Evolutionary conservation across 1,140 invertebrate species (phyloP).

Genomic region (Danaus plexippus): DNA sequence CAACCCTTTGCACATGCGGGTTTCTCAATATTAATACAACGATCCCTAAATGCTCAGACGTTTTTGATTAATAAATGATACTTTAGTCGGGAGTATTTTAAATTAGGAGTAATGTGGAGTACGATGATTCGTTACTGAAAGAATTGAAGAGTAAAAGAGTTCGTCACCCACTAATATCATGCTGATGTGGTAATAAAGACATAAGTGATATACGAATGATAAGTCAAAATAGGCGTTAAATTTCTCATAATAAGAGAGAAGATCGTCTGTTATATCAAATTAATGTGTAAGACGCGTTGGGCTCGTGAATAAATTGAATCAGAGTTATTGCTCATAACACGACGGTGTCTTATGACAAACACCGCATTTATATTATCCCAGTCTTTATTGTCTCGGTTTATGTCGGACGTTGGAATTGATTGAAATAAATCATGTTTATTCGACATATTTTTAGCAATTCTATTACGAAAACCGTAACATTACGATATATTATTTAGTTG

Average conservation of each 20-base stretch:
- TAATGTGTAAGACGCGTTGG: conserved; percentile 53
- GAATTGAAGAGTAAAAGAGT: neutral
- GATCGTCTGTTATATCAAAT: conserved; percentile 61
- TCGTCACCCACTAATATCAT: neutral
- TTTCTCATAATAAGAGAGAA: conserved; percentile 46
- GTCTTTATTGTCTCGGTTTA: conserved; percentile 24
- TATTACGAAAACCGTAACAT: no score
- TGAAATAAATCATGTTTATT: neutral
- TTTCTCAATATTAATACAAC: conserved; percentile 48
- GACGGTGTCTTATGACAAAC: conserved; percentile 40
- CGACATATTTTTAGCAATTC: no score
- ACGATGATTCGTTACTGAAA: conserved; percentile 1
- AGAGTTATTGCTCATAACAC: conserved; percentile 63
- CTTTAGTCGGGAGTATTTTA: conserved; percentile 11
- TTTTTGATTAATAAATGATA: conserved; percentile 24
- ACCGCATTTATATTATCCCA: conserved; percentile 41
- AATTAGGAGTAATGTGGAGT: conserved; percentile 19
- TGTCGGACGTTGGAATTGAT: conserved; percentile 14
- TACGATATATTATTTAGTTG: no score
- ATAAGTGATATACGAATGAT: conserved; percentile 28
- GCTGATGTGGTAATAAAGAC: conserved; percentile 19
- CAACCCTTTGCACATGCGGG: conserved; percentile 56
- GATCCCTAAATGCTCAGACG: conserved; percentile 22
- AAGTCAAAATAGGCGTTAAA: conserved; percentile 61
- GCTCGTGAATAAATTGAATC: conserved; percentile 59